phyloP scores from a whole-genome alignment of 2,113 vertebrate species.

The Bos javanicus region DNA sequence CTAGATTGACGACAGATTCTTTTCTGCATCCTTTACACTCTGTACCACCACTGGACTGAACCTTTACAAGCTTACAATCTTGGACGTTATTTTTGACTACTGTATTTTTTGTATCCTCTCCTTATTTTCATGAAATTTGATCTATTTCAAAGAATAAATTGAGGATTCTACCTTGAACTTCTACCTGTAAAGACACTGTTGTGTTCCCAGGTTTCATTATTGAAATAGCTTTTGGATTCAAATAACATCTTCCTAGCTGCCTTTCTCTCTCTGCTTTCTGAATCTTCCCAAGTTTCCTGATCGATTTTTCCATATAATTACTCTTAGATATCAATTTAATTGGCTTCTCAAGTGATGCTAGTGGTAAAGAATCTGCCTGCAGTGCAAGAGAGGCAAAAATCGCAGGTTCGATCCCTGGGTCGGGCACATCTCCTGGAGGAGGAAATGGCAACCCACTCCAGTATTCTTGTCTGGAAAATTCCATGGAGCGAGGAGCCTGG shows the following conservation, averaged over 20 bases:
- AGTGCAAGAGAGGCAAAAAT: neutral
- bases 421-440: neutral
- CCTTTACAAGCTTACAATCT: neutral
- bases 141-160: neutral
- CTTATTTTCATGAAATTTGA: neutral
- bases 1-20: neutral
- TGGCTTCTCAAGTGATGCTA: neutral
- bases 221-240: constrained; percentile 39
- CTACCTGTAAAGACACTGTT: neutral
- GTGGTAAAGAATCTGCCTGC: neutral
- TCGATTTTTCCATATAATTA: constrained; percentile 18
- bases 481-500: neutral
- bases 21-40: neutral
- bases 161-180: neutral
- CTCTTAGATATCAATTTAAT: constrained; percentile 14
- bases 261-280: neutral
- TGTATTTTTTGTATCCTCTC: neutral
- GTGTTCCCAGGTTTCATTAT: neutral
- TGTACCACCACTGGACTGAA: neutral
- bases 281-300: constrained; percentile 6
- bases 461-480: neutral
- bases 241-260: constrained; percentile 7
- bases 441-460: neutral
- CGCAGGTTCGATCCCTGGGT: neutral
- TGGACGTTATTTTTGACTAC: neutral